A percentile compares a stretch with the other conserved stretches of the same genome.
Evolutionary conservation across 2,888 invertebrate genomes (phyloP).

Genomic region (Piscicola geometra): DNA sequence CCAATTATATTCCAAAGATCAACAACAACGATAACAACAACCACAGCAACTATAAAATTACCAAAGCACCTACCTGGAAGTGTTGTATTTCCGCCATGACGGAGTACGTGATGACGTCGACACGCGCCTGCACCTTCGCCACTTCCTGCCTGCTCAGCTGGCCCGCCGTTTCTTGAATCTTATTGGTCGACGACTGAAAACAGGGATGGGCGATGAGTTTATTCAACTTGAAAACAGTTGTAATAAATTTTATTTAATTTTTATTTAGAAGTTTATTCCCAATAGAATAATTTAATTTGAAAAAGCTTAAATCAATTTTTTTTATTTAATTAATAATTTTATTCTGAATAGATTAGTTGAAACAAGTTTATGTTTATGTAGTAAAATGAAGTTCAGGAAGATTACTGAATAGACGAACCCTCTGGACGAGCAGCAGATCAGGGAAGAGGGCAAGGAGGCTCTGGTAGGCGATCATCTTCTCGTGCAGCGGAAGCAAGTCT

Average conservation of each 20-base stretch:
- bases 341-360: neutral
- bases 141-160: slow-evolving; percentile 77
- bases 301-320: neutral
- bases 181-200: slow-evolving; percentile 42
- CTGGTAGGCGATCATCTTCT: slow-evolving; percentile 87
- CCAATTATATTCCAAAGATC: no score
- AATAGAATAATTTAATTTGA: neutral
- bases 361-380: no score
- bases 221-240: no score
- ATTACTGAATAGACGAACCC: slow-evolving; percentile 30
- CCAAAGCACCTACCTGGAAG: slow-evolving; percentile 65
- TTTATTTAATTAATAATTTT: neutral
- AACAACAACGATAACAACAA: no score
- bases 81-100: slow-evolving; percentile 89
- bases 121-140: slow-evolving; percentile 73
- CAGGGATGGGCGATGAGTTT: no score
- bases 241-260: neutral
- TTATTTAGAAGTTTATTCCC: neutral
- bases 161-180: slow-evolving; percentile 63
- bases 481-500: slow-evolving; percentile 73
- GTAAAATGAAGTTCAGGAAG: neutral
- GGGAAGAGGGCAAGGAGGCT: slow-evolving; percentile 85
- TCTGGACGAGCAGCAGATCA: slow-evolving; percentile 58
- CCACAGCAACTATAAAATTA: no score
- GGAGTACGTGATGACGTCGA: slow-evolving; percentile 86